A percentile compares a stretch with the other conserved stretches of the same genome.
Conservation (phyloP, 2,888 invertebrate genomes). For the Mythimna ferrago region DNA sequence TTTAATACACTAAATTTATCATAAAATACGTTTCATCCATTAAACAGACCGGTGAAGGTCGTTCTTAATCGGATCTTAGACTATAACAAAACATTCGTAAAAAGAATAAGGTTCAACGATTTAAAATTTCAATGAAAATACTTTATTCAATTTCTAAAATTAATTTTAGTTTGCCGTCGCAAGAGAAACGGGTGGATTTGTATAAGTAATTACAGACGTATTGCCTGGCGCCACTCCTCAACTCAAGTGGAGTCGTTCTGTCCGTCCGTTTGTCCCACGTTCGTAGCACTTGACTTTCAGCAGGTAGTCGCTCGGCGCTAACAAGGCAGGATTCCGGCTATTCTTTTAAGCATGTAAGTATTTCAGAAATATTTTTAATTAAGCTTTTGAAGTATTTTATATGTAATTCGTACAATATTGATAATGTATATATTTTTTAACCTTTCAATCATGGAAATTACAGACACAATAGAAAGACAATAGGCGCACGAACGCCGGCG, state of each 20-base stretch:
- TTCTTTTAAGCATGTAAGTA: slow-evolving; percentile 25
- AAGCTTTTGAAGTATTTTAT: neutral
- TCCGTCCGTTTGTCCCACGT: slow-evolving; percentile 61
- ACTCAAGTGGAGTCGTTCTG: slow-evolving; percentile 61
- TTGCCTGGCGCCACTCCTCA: slow-evolving; percentile 60
- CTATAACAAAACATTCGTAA: too few relatives aligned
- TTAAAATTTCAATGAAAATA: neutral
- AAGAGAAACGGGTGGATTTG: slow-evolving; percentile 48
- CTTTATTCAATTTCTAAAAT: slow-evolving; percentile 8
- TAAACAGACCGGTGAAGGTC: too few relatives aligned
- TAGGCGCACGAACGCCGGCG: too few relatives aligned
- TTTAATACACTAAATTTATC: too few relatives aligned
- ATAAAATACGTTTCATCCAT: too few relatives aligned
- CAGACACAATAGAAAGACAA: too few relatives aligned
- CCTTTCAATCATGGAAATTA: too few relatives aligned
- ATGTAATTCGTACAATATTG: too few relatives aligned
- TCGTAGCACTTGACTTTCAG: slow-evolving; percentile 64
- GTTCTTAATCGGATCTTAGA: too few relatives aligned
- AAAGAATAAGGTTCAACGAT: neutral
- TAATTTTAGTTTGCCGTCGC: slow-evolving; percentile 19
- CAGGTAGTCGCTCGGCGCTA: slow-evolving; percentile 62
- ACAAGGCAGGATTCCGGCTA: slow-evolving; percentile 47
- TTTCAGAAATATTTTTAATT: neutral
- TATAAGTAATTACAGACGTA: slow-evolving; percentile 35
- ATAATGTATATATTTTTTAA: too few relatives aligned